A percentile compares a stretch with the other conserved stretches of the same genome.
phyloP scores from a whole-genome alignment of 2,888 invertebrate species.

The Galeruca laticollis region DNA sequence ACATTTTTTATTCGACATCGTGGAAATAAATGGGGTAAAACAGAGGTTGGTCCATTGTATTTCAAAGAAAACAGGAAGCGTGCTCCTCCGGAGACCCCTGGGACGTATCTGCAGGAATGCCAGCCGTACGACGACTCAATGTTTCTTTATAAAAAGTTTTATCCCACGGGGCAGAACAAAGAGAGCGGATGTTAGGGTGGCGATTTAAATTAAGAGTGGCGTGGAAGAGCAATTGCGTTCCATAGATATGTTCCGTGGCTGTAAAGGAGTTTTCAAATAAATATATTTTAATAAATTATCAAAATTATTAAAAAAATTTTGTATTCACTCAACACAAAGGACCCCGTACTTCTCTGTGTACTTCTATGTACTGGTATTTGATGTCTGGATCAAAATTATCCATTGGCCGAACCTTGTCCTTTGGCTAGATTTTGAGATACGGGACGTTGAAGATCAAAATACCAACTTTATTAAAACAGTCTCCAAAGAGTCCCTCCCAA shows the following conservation, averaged over 20 bases:
- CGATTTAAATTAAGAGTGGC: constrained; percentile 31
- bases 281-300: too few species aligned
- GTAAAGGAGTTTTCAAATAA: too few species aligned
- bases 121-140: constrained; percentile 35
- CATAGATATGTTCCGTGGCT: neutral
- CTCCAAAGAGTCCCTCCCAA: too few species aligned
- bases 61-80: constrained; percentile 47
- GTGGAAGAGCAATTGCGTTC: constrained; percentile 13
- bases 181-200: constrained; percentile 13
- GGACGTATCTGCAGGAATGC: constrained; percentile 36
- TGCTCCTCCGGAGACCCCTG: constrained; percentile 32
- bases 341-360: too few species aligned
- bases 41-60: constrained; percentile 49
- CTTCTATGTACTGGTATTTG: too few species aligned
- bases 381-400: too few species aligned
- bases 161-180: constrained; percentile 8
- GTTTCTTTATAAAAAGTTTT: constrained; percentile 39
- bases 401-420: too few species aligned
- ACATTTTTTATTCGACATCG: constrained; percentile 53
- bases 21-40: constrained; percentile 52
- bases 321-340: too few species aligned
- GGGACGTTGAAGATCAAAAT: too few species aligned
- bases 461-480: too few species aligned
- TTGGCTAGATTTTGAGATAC: too few species aligned
- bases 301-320: too few species aligned